phyloP scores from a whole-genome alignment of 2,888 invertebrate genomes.

The Penaeus monodon region DNA sequence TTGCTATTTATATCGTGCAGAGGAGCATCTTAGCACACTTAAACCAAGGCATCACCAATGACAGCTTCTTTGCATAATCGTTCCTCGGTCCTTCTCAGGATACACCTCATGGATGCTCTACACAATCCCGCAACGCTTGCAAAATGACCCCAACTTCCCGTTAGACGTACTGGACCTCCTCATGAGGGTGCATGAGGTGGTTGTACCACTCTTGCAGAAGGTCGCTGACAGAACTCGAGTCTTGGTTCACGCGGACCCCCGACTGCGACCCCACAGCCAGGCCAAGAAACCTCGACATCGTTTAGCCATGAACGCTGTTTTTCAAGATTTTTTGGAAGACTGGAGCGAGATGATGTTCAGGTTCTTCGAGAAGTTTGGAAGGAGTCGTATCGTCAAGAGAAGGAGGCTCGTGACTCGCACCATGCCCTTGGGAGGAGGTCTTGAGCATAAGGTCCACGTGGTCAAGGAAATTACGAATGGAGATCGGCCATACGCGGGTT shows the following conservation, averaged over 20 bases:
- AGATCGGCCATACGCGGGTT: too few species aligned
- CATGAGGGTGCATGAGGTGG: not conserved
- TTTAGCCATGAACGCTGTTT: not conserved
- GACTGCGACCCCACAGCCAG: slow-evolving; percentile 10
- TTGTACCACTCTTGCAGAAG: not conserved
- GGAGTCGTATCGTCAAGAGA: too few species aligned
- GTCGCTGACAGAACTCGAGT: not conserved
- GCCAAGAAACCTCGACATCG: not conserved
- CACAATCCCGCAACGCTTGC: not conserved
- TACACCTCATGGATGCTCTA: slow-evolving; percentile 23
- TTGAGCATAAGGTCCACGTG: not conserved
- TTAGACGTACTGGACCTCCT: slow-evolving; percentile 3
- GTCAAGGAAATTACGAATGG: too few species aligned
- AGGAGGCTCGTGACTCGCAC: not conserved
- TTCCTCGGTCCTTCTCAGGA: not conserved
- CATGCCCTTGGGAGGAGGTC: not conserved
- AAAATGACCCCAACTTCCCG: not conserved
- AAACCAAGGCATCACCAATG: too few species aligned
- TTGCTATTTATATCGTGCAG: too few species aligned
- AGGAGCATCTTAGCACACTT: too few species aligned
- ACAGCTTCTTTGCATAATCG: too few species aligned
- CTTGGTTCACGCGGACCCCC: slow-evolving; percentile 12
- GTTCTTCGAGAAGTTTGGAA: slow-evolving; percentile 3
- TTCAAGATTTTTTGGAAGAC: slow-evolving; percentile 3
- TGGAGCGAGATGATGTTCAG: slow-evolving; percentile 14